phyloP scores from a whole-genome alignment of 2,113 vertebrate genomes.

The Ptilonorhynchus violaceus region DNA sequence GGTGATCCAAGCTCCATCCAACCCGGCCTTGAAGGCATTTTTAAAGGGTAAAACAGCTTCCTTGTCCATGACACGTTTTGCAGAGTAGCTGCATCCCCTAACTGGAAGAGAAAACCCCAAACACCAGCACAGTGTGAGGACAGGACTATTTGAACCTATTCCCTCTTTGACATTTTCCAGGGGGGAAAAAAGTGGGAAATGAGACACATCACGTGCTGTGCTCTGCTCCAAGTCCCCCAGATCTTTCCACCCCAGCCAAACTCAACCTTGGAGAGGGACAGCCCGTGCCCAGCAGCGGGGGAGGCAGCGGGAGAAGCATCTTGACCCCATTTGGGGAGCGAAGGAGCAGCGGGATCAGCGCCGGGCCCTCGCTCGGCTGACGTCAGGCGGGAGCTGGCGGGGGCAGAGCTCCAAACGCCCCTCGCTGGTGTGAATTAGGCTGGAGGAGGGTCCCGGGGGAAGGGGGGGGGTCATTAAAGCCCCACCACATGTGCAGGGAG shows the following conservation, averaged over 20 bases:
- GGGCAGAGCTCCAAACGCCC: not conserved
- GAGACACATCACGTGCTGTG: not conserved
- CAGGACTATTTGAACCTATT: not conserved
- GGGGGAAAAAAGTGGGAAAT: not conserved
- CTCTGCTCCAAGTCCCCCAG: not conserved
- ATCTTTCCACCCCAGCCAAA: not conserved
- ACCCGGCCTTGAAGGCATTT: not conserved
- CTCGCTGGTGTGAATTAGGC: not conserved
- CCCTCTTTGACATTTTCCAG: not conserved
- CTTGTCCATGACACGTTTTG: not conserved
- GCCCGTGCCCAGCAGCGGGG: not conserved
- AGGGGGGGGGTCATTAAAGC: not conserved
- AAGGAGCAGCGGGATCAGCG: rapidly evolving
- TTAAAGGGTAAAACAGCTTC: not conserved
- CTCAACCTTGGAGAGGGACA: rapidly evolving
- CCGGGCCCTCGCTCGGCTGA: not conserved
- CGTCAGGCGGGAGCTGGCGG: not conserved
- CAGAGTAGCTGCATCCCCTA: not conserved
- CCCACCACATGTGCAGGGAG: not conserved
- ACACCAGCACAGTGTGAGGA: not conserved
- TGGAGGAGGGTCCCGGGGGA: not conserved
- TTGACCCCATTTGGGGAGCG: not conserved
- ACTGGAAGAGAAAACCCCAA: not conserved
- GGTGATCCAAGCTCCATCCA: not conserved
- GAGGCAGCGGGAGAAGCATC: not conserved